A percentile compares a stretch with the other conserved stretches of the same genome.
Conservation (phyloP, 2,888 invertebrate genomes). For the Subacronicta megacephala region DNA sequence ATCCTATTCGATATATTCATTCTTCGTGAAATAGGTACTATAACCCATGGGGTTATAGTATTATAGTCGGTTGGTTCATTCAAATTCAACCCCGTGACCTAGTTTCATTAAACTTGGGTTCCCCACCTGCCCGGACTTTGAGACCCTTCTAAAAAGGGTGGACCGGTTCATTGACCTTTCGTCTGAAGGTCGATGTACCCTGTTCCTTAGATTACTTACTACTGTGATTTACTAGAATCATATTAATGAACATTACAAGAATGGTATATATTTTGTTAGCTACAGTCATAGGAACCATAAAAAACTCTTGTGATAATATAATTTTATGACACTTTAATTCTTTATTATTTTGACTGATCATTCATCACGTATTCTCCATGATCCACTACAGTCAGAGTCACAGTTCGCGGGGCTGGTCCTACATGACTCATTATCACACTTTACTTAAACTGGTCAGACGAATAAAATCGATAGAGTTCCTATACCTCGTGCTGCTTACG, state of each 20-base stretch:
- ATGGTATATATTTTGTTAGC: not conserved
- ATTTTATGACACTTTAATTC: too few species aligned
- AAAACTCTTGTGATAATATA: too few species aligned
- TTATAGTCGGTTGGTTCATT: not conserved
- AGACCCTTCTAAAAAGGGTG: slow-evolving; percentile 59
- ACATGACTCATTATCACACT: slow-evolving; percentile 32
- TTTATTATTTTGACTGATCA: too few species aligned
- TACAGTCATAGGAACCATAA: not conserved
- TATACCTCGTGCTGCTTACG: too few species aligned
- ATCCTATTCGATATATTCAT: too few species aligned
- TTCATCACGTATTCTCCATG: too few species aligned
- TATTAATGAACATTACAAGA: too few species aligned
- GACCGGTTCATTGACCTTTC: slow-evolving; percentile 57
- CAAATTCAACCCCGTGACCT: slow-evolving; percentile 57
- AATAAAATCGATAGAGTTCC: not conserved
- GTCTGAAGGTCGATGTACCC: slow-evolving; percentile 67
- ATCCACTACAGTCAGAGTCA: slow-evolving; percentile 15
- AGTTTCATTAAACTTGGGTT: slow-evolving; percentile 51
- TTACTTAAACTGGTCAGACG: slow-evolving; percentile 9
- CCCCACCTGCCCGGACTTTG: slow-evolving; percentile 52
- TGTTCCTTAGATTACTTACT: not conserved
- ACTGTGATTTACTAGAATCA: too few species aligned
- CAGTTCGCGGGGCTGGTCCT: slow-evolving; percentile 20
- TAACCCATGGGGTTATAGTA: too few species aligned
- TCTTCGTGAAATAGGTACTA: not conserved